Percentiles rank a stretch among this genome's conserved stretches.
phyloP scores from a whole-genome alignment of 1,140 invertebrate genomes.

The Cydia fagiglandana region DNA sequence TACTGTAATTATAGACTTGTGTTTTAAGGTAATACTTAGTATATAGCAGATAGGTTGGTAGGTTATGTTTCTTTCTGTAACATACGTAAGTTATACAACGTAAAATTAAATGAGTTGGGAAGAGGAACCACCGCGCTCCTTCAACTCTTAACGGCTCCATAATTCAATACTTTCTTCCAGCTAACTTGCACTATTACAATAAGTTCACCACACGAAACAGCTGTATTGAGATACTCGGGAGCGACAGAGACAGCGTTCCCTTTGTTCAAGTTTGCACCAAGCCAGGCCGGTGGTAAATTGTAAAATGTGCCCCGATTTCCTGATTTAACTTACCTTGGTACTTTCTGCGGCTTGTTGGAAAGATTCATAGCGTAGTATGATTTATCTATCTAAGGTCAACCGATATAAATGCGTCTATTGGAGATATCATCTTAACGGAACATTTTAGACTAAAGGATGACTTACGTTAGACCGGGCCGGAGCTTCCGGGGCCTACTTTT shows the following conservation, averaged over 20 bases:
- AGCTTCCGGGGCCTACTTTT: too few species aligned
- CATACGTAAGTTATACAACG: background rate
- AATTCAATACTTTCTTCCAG: conserved; percentile 66
- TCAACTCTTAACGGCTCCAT: conserved; percentile 42
- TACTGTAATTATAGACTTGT: too few species aligned
- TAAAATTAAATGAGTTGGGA: background rate
- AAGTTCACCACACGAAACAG: conserved; percentile 50
- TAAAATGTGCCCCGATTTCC: conserved; percentile 45
- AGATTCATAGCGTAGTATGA: background rate
- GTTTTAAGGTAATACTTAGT: too few species aligned
- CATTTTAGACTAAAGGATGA: too few species aligned
- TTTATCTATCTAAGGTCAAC: background rate
- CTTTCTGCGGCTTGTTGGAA: background rate
- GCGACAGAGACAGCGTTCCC: conserved; percentile 43
- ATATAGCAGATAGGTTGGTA: too few species aligned
- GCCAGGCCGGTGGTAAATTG: conserved; percentile 50
- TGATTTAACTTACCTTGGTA: conserved; percentile 8
- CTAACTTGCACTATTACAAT: conserved; percentile 63
- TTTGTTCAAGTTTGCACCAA: conserved; percentile 58
- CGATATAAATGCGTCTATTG: too few species aligned
- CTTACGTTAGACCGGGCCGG: too few species aligned
- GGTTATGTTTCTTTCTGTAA: background rate
- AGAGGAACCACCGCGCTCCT: conserved; percentile 26
- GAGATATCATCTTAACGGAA: too few species aligned
- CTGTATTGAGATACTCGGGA: conserved; percentile 20